phyloP scores from a whole-genome alignment of 2,888 invertebrate species.

The Machimus rusticus region DNA sequence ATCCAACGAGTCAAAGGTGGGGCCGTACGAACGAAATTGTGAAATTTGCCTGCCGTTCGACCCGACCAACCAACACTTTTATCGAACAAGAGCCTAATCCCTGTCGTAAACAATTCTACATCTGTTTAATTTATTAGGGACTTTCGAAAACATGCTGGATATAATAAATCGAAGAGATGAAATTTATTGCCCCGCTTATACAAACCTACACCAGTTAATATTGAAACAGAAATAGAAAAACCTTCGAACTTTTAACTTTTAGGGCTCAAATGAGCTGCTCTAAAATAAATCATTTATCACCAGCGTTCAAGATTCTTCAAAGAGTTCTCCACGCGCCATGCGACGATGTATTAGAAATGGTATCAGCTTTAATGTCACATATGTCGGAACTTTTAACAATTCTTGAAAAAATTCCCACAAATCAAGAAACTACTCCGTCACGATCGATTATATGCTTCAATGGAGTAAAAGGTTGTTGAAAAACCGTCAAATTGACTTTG shows the following conservation, averaged over 20 bases:
- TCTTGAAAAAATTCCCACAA: neutral
- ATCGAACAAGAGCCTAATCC: neutral
- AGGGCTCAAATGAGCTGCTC: neutral
- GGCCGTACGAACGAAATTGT: neutral
- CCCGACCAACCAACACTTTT: neutral
- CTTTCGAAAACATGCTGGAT: neutral
- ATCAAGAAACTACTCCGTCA: neutral
- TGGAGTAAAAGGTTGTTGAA: neutral
- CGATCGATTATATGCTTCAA: neutral
- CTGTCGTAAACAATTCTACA: slow-evolving; percentile 10
- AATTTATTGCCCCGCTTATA: neutral
- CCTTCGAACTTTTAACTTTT: neutral
- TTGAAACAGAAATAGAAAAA: neutral
- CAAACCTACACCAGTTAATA: neutral
- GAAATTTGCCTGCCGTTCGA: neutral
- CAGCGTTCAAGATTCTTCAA: neutral
- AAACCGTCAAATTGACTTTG: neutral
- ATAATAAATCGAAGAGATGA: neutral
- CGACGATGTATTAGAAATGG: neutral
- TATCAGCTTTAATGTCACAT: neutral
- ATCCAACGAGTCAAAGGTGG: neutral
- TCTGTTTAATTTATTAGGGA: neutral
- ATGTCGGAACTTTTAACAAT: neutral
- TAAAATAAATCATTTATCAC: neutral
- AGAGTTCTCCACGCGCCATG: neutral